These are phyloP conservation scores for Varecia variegata DNA, from an alignment of 2,797 vertebrate genomes.

Conservation along the genomic window DNA sequence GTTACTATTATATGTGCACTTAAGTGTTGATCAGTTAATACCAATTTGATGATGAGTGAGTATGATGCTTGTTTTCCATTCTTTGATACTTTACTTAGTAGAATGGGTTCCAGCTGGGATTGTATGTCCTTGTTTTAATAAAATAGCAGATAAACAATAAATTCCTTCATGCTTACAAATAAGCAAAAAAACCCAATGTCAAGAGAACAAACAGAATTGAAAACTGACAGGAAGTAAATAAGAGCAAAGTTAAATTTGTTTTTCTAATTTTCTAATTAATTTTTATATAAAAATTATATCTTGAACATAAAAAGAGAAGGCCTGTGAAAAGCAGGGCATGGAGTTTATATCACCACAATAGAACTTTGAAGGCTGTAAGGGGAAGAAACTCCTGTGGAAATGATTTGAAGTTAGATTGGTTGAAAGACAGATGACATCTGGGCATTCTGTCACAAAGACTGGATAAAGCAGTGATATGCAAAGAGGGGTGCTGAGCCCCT, in stretches of 20 bases:
- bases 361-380: background rate
- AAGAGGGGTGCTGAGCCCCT: background rate
- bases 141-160: background rate
- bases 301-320: background rate
- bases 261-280: background rate
- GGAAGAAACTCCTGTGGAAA: background rate
- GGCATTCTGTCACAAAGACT: background rate
- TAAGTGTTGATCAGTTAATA: too few species aligned
- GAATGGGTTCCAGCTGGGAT: too few species aligned
- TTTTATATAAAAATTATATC: background rate
- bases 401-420: background rate
- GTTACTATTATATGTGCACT: too few species aligned
- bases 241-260: background rate
- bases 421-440: background rate
- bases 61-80: too few species aligned
- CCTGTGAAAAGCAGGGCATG: background rate
- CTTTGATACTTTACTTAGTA: too few species aligned
- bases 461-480: background rate
- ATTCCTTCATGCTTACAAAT: background rate
- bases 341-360: background rate
- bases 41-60: too few species aligned
- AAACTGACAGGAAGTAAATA: background rate
- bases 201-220: background rate
- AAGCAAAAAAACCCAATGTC: background rate
- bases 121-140: background rate